Percentiles rank a stretch among this genome's conserved stretches.
Conservation (phyloP, 2,797 vertebrate genomes). For the Paratrypauchen microcephalus region DNA sequence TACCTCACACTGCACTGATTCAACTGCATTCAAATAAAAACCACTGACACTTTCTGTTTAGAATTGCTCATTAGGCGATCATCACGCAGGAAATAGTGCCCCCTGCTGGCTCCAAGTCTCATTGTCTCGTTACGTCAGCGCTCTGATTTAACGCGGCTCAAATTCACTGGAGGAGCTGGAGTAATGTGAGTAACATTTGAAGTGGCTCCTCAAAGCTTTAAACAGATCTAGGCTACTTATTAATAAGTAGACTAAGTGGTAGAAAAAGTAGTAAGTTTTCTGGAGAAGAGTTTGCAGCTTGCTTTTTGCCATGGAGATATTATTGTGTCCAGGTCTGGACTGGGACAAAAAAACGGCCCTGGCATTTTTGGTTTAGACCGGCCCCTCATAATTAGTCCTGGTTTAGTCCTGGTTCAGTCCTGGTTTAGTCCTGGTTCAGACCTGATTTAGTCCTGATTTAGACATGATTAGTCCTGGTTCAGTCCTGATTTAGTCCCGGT, state of each 20-base stretch:
- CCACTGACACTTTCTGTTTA: constrained; percentile 57
- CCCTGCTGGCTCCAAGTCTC: constrained; percentile 52
- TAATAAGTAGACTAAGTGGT: not conserved
- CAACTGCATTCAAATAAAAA: not conserved
- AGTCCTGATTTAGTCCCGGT: too few species aligned
- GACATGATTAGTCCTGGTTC: too few species aligned
- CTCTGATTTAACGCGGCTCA: not conserved
- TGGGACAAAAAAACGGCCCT: too few species aligned
- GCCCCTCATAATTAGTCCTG: too few species aligned
- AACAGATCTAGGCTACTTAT: not conserved
- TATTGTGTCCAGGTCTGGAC: too few species aligned
- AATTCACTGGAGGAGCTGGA: not conserved
- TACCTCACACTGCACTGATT: not conserved
- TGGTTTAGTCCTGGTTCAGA: too few species aligned
- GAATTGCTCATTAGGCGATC: constrained; percentile 60
- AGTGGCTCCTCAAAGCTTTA: not conserved
- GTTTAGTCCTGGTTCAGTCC: too few species aligned
- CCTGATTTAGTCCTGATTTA: too few species aligned
- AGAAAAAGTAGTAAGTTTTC: not conserved
- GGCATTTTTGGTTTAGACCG: too few species aligned
- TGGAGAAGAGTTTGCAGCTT: not conserved
- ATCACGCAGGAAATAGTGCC: constrained; percentile 63
- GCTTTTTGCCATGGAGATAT: not conserved
- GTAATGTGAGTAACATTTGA: not conserved
- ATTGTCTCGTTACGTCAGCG: not conserved